Base-by-base conservation (phyloP, 1,140 invertebrate genomes). In the Drusus annulatus region DNA sequence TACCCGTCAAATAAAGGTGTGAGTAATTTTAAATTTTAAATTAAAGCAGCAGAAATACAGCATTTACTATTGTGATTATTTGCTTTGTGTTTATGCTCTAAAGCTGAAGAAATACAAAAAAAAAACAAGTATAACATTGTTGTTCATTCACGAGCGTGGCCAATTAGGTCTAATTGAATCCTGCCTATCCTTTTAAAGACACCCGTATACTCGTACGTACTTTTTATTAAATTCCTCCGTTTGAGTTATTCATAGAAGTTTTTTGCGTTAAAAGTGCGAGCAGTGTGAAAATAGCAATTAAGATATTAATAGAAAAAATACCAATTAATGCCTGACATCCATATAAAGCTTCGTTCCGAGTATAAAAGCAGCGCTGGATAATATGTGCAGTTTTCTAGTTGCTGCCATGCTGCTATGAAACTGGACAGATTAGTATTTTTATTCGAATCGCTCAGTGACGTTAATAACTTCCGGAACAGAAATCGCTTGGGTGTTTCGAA, bases 1-100 rank as follows among this genome's bases (percentile, higher is more conserved):
- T 75, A 58, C 54, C 71, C 71, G 71, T 75, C 71, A 75, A 75
- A 75, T 58, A 28, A 31, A 75, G 71, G 71, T 58, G 71, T 36
- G 71, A 75, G 71, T 58, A 56, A 56, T 56, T 36, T 52, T 10
- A 19, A 15, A 58, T 60, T 28, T 71, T 0, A 52, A 19, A 13
- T 71, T 50, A 71, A 71, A 31, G 36, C 36, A 71, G 8, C 58
- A 60, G 58, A 23, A 60, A 60, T 60, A 60, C 21, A 15, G 8
- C 19, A 3, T 23, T 36, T 68, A 68, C 63, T 17, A 36, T 31
- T 68, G 63, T 36, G 28, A 68, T 68, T 31, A 17, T 68, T 68
- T 45, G 25, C 25, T 65, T 65, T 36, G 25, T 65, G 19, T 56
- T 56, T 17, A 56, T 56, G 13, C 56, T 60, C 10, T 19, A 60